phyloP scores from a whole-genome alignment of 1,140 invertebrate genomes.

The Thaumetopoea pityocampa region DNA sequence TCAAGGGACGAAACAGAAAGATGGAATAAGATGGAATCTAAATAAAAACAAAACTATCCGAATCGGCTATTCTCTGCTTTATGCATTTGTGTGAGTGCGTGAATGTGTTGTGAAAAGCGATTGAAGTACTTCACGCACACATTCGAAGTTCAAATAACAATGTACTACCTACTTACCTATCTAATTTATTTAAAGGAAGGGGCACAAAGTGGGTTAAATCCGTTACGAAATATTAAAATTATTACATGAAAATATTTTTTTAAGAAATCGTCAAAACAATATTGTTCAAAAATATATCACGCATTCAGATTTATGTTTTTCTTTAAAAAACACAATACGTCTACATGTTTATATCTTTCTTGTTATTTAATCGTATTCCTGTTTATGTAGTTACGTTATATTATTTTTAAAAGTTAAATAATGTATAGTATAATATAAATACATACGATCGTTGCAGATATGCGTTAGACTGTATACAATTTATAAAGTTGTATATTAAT shows the following conservation, averaged over 20 bases:
- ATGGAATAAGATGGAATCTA: conserved; percentile 59
- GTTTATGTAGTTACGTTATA: neutral
- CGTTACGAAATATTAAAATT: conserved; percentile 19
- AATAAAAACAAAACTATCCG: conserved; percentile 55
- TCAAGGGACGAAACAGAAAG: conserved; percentile 21
- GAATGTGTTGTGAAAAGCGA: conserved; percentile 47
- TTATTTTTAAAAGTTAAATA: too few relatives aligned
- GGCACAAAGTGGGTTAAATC: conserved; percentile 42
- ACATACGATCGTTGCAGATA: conserved; percentile 10
- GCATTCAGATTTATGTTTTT: too few relatives aligned
- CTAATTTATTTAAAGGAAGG: conserved; percentile 50
- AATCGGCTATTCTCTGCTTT: conserved; percentile 43
- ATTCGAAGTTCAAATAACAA: conserved; percentile 18
- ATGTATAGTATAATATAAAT: conserved; percentile 11
- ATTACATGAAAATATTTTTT: conserved; percentile 7
- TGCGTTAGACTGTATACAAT: conserved; percentile 43
- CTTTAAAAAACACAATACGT: too few relatives aligned
- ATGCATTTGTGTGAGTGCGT: conserved; percentile 35
- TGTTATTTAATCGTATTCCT: too few relatives aligned
- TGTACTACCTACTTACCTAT: conserved; percentile 17
- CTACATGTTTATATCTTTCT: too few relatives aligned
- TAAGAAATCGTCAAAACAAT: too few relatives aligned
- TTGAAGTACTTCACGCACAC: conserved; percentile 56
- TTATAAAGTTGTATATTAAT: conserved; percentile 76
- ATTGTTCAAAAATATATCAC: too few relatives aligned